Conservation (phyloP, 2,797 vertebrate species). For the Coendou prehensilis region DNA sequence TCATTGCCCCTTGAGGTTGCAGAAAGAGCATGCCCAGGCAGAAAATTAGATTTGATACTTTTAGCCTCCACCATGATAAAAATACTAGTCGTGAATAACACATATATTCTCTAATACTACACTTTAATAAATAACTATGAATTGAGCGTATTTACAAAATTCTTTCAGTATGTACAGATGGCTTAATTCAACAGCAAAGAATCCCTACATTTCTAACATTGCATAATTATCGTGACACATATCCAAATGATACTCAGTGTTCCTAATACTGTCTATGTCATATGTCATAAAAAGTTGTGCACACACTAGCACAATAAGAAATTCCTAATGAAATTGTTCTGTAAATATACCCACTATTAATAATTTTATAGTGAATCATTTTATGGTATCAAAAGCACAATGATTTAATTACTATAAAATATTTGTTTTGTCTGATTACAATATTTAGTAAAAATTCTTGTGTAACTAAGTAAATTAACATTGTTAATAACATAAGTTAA, state of each 20-base stretch:
- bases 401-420: not conserved
- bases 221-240: not conserved
- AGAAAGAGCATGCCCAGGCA: not conserved
- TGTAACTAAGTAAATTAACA: constrained; percentile 32
- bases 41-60: not conserved
- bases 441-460: constrained; percentile 60
- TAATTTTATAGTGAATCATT: not conserved
- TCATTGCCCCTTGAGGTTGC: not conserved
- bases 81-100: not conserved
- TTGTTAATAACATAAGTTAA: not conserved
- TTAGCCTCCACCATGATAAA: not conserved
- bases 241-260: not conserved
- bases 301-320: not conserved
- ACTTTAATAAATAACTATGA: not conserved
- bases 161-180: not conserved
- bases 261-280: not conserved
- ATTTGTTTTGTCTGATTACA: constrained; percentile 60
- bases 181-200: not conserved
- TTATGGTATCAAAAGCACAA: not conserved
- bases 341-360: not conserved
- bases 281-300: not conserved
- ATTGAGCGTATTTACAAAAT: not conserved
- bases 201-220: not conserved
- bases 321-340: not conserved
- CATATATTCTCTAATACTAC: not conserved